phyloP scores from a whole-genome alignment of 2,113 vertebrate species.

The Brienomyrus longianalis region DNA sequence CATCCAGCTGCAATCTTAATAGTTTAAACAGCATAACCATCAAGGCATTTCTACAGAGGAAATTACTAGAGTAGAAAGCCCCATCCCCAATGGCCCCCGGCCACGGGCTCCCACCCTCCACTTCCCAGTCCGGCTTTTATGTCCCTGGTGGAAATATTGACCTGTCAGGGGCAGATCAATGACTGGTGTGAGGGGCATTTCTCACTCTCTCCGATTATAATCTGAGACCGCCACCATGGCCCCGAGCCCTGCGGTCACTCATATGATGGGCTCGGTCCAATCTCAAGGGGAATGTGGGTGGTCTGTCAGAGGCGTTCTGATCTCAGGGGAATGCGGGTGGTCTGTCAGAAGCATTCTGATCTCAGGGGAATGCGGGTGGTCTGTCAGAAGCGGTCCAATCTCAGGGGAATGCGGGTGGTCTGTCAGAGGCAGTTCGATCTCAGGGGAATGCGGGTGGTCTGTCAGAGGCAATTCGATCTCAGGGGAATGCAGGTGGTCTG shows the following conservation, averaged over 20 bases:
- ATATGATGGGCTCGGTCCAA: neutral
- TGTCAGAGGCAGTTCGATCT: neutral
- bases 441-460: no score
- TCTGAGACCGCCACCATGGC: conserved; percentile 60
- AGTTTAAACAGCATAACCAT: neutral
- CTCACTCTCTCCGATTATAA: conserved; percentile 71
- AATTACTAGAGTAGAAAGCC: neutral
- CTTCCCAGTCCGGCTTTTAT: conserved; percentile 56
- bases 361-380: neutral
- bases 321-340: no score
- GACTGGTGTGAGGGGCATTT: conserved; percentile 65
- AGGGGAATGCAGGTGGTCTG: no score
- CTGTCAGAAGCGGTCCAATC: neutral
- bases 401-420: neutral
- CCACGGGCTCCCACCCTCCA: neutral
- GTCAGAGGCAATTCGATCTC: neutral
- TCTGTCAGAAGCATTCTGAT: neutral
- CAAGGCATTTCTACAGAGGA: neutral
- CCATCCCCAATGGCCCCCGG: conserved; percentile 19
- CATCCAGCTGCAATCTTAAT: conserved; percentile 7
- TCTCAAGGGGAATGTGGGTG: neutral
- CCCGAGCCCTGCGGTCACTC: conserved; percentile 33
- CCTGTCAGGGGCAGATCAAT: conserved; percentile 71
- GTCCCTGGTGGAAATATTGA: conserved; percentile 70
- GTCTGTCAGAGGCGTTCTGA: neutral